Evolutionary conservation across 2,113 vertebrate species (phyloP).

Genomic region (Brachionichthys hirsutus): DNA sequence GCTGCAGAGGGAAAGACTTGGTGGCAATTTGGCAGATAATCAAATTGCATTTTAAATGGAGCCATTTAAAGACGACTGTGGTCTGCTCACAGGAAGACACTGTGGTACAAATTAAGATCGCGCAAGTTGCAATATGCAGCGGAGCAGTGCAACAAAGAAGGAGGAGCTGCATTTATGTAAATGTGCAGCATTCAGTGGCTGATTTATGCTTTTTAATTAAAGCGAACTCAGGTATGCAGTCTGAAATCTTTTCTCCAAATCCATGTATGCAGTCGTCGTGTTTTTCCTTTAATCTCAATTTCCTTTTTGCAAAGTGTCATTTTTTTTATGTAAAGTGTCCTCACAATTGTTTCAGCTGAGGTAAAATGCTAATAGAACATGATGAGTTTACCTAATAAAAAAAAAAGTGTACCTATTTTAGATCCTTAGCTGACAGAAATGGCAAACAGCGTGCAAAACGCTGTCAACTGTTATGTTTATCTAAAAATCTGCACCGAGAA

Average conservation of each 20-base stretch:
- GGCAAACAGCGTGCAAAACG: slow-evolving; percentile 69
- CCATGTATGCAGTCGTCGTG: slow-evolving; percentile 53
- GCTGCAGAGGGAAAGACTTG: slow-evolving; percentile 78
- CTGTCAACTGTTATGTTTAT: slow-evolving; percentile 79
- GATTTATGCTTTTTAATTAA: slow-evolving; percentile 72
- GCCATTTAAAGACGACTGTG: slow-evolving; percentile 81
- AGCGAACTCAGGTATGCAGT: slow-evolving; percentile 66
- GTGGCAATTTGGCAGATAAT: slow-evolving; percentile 86
- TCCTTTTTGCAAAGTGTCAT: slow-evolving; percentile 52
- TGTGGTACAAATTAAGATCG: slow-evolving; percentile 75
- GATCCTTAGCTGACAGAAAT: slow-evolving; percentile 70
- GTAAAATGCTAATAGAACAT: slow-evolving; percentile 68
- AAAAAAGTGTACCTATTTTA: slow-evolving; percentile 68
- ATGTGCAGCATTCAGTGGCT: slow-evolving; percentile 66
- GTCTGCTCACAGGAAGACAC: slow-evolving; percentile 75
- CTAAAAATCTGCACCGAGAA: slow-evolving; percentile 66
- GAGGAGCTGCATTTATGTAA: slow-evolving; percentile 68
- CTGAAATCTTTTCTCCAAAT: slow-evolving; percentile 43
- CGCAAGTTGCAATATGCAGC: slow-evolving; percentile 68
- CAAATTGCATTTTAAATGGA: slow-evolving; percentile 87
- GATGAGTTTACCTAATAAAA: slow-evolving; percentile 74
- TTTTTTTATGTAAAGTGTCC: slow-evolving; percentile 59
- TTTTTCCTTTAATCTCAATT: slow-evolving; percentile 74
- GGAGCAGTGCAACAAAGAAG: slow-evolving; percentile 71
- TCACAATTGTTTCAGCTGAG: slow-evolving; percentile 65